Base-by-base conservation (phyloP, 1,140 invertebrate species). In the Pseudachorutes palmiensis region DNA sequence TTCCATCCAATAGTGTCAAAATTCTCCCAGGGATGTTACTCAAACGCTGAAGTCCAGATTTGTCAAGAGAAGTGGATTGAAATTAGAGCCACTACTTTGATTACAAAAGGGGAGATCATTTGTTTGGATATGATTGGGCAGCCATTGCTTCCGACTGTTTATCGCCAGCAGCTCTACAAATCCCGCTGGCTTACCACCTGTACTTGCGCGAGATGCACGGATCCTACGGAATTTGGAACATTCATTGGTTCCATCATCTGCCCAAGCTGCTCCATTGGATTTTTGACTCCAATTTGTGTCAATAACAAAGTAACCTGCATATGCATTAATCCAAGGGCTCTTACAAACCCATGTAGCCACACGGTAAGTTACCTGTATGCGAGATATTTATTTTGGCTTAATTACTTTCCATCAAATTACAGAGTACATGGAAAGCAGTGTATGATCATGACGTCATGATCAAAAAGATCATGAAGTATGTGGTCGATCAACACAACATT, bases 171-270 rank as follows among this genome's bases (percentile, higher is more conserved):
- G 12, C 24, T 55, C 51, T 14, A 14, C 12, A 55, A 55, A 26
- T 55, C 51, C 9, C 51, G 51, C 9, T 55, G 51, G 51, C 9
- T 9, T 26, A 55, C 9, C 24, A 24, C 5, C 24, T 55, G 51
- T 22, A 19, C 51, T 24, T 55, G 51, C 24, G 14, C 12, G 24
- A 14, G 51, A 22, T 55, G 51, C 51, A 5, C 51, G 5, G 51
- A 55, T 24, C 12, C 51, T 14, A 55, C 51, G 24, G 51, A 55
- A 55, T 55, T 16, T 55, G 51, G 51, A 26, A 55, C 51, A 14
- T 24, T 16, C 24, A 14, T 55, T 14, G 51, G 51, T 5, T 55
- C 51, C 51, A 12, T 24, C 24, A 24, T 22, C 24, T 55, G 51
- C 51, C 14, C 9, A 55, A 26, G 5, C 5, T 55, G 51, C 36